Conservation (phyloP, 1,140 invertebrate genomes). For the Pseudomyrmex dendroicus region DNA sequence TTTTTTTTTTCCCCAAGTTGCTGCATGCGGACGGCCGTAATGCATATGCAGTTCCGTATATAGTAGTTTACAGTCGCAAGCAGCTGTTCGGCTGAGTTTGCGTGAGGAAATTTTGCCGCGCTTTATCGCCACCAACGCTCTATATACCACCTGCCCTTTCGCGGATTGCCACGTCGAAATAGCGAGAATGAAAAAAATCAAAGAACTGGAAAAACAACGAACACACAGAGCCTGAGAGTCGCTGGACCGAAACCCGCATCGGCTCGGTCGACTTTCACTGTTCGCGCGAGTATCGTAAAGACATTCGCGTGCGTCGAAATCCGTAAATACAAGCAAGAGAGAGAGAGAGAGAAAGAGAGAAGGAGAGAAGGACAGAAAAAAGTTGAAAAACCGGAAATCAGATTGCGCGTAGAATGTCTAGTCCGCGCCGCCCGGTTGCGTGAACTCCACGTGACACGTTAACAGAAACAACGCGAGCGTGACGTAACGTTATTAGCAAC, state of each 20-base stretch:
- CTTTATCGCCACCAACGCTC: constrained; percentile 22
- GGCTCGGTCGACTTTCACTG: constrained; percentile 44
- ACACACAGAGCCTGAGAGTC: not conserved
- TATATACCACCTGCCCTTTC: not conserved
- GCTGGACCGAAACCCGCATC: constrained; percentile 39
- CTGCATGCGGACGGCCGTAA: not conserved
- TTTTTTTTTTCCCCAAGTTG: constrained; percentile 10
- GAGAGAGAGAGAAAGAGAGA: not conserved
- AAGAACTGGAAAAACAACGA: constrained; percentile 23
- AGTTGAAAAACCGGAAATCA: constrained; percentile 21
- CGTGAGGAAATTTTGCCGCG: constrained; percentile 7
- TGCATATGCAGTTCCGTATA: constrained; percentile 12
- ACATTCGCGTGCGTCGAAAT: constrained; percentile 23
- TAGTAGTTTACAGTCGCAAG: not conserved
- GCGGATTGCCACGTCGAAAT: constrained; percentile 7
- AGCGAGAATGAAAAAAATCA: constrained; percentile 11
- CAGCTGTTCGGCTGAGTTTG: not conserved
- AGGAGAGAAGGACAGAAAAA: not conserved
- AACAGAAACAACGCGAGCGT: constrained; percentile 27
- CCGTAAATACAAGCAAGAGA: constrained; percentile 10
- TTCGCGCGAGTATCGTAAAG: constrained; percentile 4
- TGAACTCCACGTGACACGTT: constrained; percentile 5
- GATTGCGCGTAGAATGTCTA: constrained; percentile 1
- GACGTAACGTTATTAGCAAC: constrained; percentile 30
- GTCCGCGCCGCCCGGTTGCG: not conserved